Evolutionary conservation across 2,797 vertebrate species (phyloP), one percentile per base, ranked within the genome.

Genomic region (Morelia viridis): DNA sequence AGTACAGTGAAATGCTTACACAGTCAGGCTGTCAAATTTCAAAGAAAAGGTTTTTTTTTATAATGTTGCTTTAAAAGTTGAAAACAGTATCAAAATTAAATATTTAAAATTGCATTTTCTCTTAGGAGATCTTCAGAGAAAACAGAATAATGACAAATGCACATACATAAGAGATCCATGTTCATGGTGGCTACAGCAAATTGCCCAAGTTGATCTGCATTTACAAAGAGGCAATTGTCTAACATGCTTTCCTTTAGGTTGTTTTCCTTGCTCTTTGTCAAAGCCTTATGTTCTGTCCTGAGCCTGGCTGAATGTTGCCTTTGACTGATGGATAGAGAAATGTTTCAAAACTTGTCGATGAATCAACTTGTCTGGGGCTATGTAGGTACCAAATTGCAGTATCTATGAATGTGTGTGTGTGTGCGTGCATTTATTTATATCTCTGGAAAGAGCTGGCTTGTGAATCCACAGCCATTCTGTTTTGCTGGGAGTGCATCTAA

Each of bases 51-150:
- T 9, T 7, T n/a, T 3, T 15, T 19, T 41, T 71, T 31, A 91
- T 3, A 62, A n/a, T 19, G 80, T 93, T 50, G 50, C 50, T 84
- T 84, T 84, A 84, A 53, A 53, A 41, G 35, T 76, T 71, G 53
- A 57, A 57, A n/a, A n/a, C 22, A 41, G 17, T n/a, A 84, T 61
- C 56, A 61, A 93, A 93, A 94, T 90, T 58, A 85, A 94, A 89
- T 93, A 92, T 94, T 95, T 94, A 94, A 97, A 96, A 95, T 87
- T 92, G 91, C 68, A 91, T 93, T 93, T 94, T 89, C 90, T 94
- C 91, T 93, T 92, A 96, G 94, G 95, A 95, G 95, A 95, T 95
- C 95, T 95, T 95, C 91, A 87, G 26, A 94, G 91, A 92, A 88
- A 50, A 88, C 58, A 28, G 61, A 50, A 84, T 53, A 62, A 60